phyloP scores from a whole-genome alignment of 1,140 invertebrate species.

The Cydia pomonella region DNA sequence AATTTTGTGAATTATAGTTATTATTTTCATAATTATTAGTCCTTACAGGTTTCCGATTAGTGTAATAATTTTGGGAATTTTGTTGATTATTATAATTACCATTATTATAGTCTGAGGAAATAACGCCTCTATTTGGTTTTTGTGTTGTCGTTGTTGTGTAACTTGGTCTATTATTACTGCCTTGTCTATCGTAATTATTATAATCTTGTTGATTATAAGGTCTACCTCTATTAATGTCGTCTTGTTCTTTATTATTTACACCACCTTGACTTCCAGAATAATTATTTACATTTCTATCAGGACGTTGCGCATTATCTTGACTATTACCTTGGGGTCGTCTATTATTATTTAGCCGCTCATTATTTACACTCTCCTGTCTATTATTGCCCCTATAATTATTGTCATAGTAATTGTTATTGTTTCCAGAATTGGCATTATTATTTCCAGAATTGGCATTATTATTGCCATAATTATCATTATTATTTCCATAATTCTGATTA shows the following conservation, averaged over 20 bases:
- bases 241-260: neutral
- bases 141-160: neutral
- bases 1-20: conserved; percentile 21
- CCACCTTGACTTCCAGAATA: neutral
- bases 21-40: neutral
- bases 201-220: neutral
- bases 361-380: conserved; percentile 5
- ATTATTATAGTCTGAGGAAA: neutral
- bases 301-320: neutral
- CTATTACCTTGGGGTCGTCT: conserved; percentile 4
- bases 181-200: conserved; percentile 13
- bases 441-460: neutral
- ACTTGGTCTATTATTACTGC: neutral
- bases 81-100: neutral
- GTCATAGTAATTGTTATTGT: neutral
- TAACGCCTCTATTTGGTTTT: conserved; percentile 10
- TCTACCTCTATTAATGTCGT: neutral
- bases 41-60: neutral
- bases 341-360: neutral
- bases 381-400: neutral
- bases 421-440: conserved; percentile 10
- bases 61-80: neutral
- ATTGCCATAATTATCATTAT: conserved; percentile 4
- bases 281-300: conserved; percentile 21
- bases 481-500: conserved; percentile 10